Conservation (phyloP, 1,140 invertebrate genomes). For the Anoplolepis gracilipes region DNA sequence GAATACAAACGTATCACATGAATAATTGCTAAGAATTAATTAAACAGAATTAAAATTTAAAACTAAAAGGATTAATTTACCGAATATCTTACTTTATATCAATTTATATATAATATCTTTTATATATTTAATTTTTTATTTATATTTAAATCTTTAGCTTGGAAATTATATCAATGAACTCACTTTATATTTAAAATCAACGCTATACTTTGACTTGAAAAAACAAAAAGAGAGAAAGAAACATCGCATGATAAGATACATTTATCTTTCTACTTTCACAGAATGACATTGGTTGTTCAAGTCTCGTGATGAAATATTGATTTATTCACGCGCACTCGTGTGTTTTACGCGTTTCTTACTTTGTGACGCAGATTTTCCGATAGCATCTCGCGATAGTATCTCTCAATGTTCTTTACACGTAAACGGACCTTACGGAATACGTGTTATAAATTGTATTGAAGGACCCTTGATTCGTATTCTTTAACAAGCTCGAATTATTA, state of each 20-base stretch:
- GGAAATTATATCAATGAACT: not conserved
- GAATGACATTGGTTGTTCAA: not conserved
- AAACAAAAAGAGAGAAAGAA: not conserved
- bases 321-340: slow-evolving; percentile 1
- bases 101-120: not conserved
- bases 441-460: slow-evolving; percentile 45
- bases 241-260: not conserved
- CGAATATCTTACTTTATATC: not conserved
- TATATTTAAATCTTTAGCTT: not conserved
- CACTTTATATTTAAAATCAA: not conserved
- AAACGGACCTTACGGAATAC: slow-evolving; percentile 32
- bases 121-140: not conserved
- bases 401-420: not conserved
- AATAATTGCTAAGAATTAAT: no score
- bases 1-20: not conserved
- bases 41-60: no score
- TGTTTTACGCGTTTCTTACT: not conserved
- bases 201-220: not conserved
- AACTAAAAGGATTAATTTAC: not conserved
- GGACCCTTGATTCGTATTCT: slow-evolving; percentile 53
- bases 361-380: slow-evolving; percentile 17
- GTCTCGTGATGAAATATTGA: not conserved
- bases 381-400: slow-evolving; percentile 11
- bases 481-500: slow-evolving; percentile 59
- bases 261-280: not conserved